A percentile compares a stretch with the other conserved stretches of the same genome.
phyloP scores from a whole-genome alignment of 2,797 vertebrate species.

The Pelodytes ibericus region DNA sequence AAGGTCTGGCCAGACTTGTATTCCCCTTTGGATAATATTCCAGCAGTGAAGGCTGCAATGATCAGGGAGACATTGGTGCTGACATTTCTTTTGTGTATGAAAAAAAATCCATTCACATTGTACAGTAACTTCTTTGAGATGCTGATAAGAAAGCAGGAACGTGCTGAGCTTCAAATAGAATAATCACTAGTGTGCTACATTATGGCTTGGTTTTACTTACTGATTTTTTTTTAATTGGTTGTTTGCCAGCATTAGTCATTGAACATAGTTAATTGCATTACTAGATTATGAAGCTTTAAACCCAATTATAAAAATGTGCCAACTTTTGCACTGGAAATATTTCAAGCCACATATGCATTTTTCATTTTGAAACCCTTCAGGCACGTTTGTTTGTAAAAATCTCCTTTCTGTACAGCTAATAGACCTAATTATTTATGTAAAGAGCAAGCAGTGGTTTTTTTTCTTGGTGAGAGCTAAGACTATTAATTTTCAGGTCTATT shows the following conservation, averaged over 20 bases:
- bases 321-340: conserved; percentile 26
- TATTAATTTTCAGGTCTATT: conserved; percentile 45
- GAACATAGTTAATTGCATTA: conserved; percentile 41
- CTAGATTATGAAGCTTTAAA: conserved; percentile 35
- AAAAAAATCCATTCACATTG: conserved; percentile 33
- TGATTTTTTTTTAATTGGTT: conserved; percentile 46
- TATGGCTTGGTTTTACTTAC: conserved; percentile 23
- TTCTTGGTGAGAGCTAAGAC: conserved; percentile 16
- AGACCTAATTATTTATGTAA: conserved; percentile 45
- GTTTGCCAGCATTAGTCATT: conserved; percentile 50
- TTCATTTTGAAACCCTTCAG: conserved; percentile 41
- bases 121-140: conserved; percentile 26
- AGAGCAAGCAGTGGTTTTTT: conserved; percentile 25
- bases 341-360: conserved; percentile 24
- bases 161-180: conserved; percentile 27
- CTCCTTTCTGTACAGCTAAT: conserved; percentile 13
- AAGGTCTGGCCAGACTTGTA: conserved; percentile 11
- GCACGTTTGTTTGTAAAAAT: conserved; percentile 42
- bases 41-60: conserved; percentile 1
- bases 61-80: conserved; percentile 15
- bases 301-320: conserved; percentile 51
- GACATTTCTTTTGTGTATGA: conserved; percentile 37
- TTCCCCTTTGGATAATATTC: conserved; percentile 35
- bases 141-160: conserved; percentile 21
- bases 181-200: conserved; percentile 31